Base-by-base conservation (phyloP, 1,140 invertebrate species). In the Sinonovacula constricta region DNA sequence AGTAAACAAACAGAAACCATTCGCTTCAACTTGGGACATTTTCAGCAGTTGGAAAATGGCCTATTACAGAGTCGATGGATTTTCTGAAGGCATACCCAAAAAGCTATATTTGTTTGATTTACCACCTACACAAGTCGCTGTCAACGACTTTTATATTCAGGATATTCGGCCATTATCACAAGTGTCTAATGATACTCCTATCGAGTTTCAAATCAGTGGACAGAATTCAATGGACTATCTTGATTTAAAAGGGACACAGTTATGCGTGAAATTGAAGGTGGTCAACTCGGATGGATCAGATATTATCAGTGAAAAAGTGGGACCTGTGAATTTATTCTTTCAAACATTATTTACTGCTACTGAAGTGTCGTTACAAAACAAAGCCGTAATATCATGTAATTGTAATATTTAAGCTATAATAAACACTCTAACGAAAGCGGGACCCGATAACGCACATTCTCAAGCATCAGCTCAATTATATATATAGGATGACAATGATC, bases 151-250 rank as follows among this genome's bases (percentile, higher is more conserved):
- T 12, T 76, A 63, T 24, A 63, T 53, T 49, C 79, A 81, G 68
- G 71, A 75, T 56, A 54, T 75, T 45, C 72, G 67, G n/a, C 70
- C 81, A 7, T 60, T 77, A 39, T 80, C 72, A 18, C 81, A 80
- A 65, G 34, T 82, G 12, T 67, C 60, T 34, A 49, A 53, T 12
- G 56, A 80, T 34, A 31, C 70, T 10, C 77, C 57, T 4, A 71
- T n/a, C n/a, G n/a, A n/a, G n/a, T n/a, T n/a, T n/a, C n/a, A n/a
- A n/a, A n/a, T n/a, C n/a, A n/a, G n/a, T 75, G 51, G 76, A 60
- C 70, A 82, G 60, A 72, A 82, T 71, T 71, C 69, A 22, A 79
- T 82, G 76, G 80, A 82, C 67, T 82, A 70, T 53, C 54, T 82
- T 28, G 76, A 82, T 45, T n/a, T 82, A 26, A 69, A n/a, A n/a